These are phyloP conservation scores for Mohoua ochrocephala DNA, from an alignment of 2,113 vertebrate species.

Conservation along the genomic window DNA sequence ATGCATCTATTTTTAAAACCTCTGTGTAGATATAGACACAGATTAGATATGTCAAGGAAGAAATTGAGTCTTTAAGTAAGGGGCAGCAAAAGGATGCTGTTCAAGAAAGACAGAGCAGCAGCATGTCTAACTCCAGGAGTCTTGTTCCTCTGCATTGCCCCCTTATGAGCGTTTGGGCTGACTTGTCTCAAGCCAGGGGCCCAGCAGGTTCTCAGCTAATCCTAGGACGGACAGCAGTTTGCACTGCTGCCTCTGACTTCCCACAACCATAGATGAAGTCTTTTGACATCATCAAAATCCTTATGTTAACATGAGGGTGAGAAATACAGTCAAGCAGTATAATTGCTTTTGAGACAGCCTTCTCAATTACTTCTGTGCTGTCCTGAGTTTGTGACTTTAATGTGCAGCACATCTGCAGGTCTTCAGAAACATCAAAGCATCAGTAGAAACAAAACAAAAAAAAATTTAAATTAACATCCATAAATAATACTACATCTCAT, in stretches of 20 bases:
- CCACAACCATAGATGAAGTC: not conserved
- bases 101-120: not conserved
- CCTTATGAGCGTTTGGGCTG: not conserved
- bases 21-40: not conserved
- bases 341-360: constrained; percentile 52
- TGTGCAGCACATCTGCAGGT: constrained; percentile 61
- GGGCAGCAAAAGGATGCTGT: not conserved
- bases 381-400: constrained; percentile 61
- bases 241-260: not conserved
- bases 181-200: not conserved
- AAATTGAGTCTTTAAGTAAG: not conserved
- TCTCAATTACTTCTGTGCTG: constrained; percentile 75
- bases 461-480: constrained; percentile 72
- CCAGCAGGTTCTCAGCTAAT: not conserved
- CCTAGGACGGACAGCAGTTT: not conserved
- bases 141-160: not conserved
- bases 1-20: not conserved
- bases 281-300: not conserved
- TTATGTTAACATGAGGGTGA: constrained; percentile 50
- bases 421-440: constrained; percentile 77
- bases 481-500: constrained; percentile 72
- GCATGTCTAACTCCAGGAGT: not conserved
- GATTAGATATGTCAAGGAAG: not conserved
- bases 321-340: constrained; percentile 63
- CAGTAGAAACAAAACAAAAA: constrained; percentile 50